phyloP scores from a whole-genome alignment of 2,888 invertebrate species.

The Spatulosminthurus flaviceps region DNA sequence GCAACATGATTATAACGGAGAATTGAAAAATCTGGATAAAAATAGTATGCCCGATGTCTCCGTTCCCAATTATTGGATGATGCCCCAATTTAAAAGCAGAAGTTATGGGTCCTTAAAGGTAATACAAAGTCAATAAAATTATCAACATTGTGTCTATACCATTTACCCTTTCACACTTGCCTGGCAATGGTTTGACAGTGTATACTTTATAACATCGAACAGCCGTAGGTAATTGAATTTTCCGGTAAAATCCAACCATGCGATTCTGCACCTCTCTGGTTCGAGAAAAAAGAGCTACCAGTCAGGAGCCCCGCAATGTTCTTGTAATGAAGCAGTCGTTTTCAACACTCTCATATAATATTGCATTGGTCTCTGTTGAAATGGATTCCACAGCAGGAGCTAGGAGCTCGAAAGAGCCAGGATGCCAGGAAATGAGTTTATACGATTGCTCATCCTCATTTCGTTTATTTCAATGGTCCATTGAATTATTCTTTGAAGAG shows the following conservation, averaged over 20 bases:
- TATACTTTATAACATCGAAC: background rate
- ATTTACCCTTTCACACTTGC: background rate
- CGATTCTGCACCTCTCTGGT: background rate
- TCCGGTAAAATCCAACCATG: conserved; percentile 9
- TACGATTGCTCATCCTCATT: conserved; percentile 8
- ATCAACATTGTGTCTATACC: background rate
- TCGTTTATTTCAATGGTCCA: background rate
- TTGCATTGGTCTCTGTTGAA: background rate
- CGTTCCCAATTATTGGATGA: conserved; percentile 39
- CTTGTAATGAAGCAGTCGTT: background rate
- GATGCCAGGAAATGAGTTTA: conserved; percentile 6
- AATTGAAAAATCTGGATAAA: conserved; percentile 14
- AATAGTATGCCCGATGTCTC: conserved; percentile 9
- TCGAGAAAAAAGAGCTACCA: background rate
- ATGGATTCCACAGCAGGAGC: background rate
- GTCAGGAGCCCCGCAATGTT: no score
- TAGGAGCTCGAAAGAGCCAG: background rate
- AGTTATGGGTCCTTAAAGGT: conserved; percentile 62
- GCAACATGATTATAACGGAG: background rate
- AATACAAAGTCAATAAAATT: conserved; percentile 40
- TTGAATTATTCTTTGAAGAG: background rate
- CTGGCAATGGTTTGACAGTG: no score
- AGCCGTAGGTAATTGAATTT: conserved; percentile 3
- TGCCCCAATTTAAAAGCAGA: conserved; percentile 49
- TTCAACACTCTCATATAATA: background rate